Base-by-base conservation (phyloP, 53 echinoderm and acorn worm species). In the Hippasteria phrygiana region DNA sequence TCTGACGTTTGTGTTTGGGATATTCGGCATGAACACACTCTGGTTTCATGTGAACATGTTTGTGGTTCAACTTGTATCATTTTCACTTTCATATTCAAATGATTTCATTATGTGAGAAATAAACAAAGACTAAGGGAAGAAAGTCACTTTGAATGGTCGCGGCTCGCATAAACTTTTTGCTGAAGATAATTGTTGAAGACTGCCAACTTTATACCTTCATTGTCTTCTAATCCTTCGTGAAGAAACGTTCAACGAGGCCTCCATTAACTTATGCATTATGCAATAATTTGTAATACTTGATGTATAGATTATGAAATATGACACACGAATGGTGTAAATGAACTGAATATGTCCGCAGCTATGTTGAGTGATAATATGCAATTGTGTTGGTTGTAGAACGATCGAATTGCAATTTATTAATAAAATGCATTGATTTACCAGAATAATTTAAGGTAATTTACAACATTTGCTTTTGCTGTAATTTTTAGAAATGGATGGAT, bases 231-330 rank as follows among this genome's bases (percentile, higher is more conserved):
- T 59, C 20, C 59, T 59, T 59, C 8, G 7, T 24, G n/a, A n/a
- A n/a, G n/a, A 59, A 59, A 59, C 26, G n/a, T 3, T 17, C 31
- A 66, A 14, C 32, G 34, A 12, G 26, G 32, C 33, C 67, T 66
- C 67, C 67, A 66, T 8, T 33, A 1, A 33, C 9, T 11, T 35
- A 41, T 72, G 3, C 26, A 20, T 71, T 72, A 72, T 72, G 72
- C 72, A 72, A 72, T 72, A 72, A 72, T 72, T 72, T 72, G 72
- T 72, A 20, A 72, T 40, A 72, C 17, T 72, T 35, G 72, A 40
- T 59, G 59, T 59, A 54, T 4, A 54, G 54, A 54, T 54, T 17
- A 0, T 54, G 54, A 54, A 11, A 16, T 18, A 20, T 7, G 20
- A 51, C 0, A 24, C 3, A 59, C 7, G 59, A 17, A 59, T n/a